These are phyloP conservation scores for Crax fasciolata DNA, from an alignment of 2,797 vertebrate genomes.

Conservation along the genomic window DNA sequence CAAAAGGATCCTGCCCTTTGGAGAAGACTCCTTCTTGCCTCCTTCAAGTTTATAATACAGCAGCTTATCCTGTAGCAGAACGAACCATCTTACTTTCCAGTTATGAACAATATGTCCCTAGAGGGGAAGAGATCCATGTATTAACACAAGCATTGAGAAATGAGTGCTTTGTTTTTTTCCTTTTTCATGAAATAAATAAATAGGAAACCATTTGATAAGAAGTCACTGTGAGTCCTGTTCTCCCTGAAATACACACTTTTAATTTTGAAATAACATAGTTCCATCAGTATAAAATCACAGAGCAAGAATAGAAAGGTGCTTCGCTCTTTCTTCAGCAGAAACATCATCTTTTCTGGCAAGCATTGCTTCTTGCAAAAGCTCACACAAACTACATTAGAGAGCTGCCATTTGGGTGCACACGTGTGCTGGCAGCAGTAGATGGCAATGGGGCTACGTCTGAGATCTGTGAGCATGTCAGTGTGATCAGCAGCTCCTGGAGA, in stretches of 20 bases:
- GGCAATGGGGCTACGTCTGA: neutral
- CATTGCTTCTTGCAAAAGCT: neutral
- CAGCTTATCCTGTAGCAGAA: slow-evolving; percentile 89
- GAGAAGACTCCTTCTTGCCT: slow-evolving; percentile 87
- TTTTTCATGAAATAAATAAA: neutral
- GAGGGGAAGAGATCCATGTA: neutral
- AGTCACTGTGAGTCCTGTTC: neutral
- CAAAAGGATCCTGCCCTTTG: slow-evolving; percentile 89
- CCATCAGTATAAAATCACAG: neutral
- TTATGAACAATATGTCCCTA: slow-evolving; percentile 95
- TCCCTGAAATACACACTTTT: neutral
- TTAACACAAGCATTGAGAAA: neutral
- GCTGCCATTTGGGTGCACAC: too few species aligned
- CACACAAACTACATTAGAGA: neutral
- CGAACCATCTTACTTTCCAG: slow-evolving; percentile 97
- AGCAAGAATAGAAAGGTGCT: neutral
- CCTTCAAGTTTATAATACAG: slow-evolving; percentile 93
- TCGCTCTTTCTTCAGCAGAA: neutral
- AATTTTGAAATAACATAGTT: neutral
- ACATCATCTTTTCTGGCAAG: neutral
- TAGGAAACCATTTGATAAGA: neutral
- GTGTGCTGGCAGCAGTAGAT: neutral
- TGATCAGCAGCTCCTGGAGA: neutral
- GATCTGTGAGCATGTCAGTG: neutral
- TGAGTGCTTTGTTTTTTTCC: rapidly evolving